phyloP scores from a whole-genome alignment of 2,888 invertebrate species.

The Trachelus troglodyta region DNA sequence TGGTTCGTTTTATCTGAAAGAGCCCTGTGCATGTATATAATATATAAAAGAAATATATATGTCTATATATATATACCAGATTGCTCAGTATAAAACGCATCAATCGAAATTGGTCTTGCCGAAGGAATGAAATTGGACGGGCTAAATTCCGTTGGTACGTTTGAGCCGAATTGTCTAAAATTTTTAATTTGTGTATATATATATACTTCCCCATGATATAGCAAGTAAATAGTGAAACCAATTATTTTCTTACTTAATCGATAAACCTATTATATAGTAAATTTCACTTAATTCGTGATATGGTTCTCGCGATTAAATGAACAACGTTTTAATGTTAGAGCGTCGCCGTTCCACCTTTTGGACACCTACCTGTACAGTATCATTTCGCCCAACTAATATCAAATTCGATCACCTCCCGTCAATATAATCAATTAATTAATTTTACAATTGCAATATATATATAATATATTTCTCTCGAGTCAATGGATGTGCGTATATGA shows the following conservation, averaged over 20 bases:
- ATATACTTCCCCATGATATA: constrained; percentile 41
- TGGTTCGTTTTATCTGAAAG: not conserved
- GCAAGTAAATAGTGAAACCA: constrained; percentile 41
- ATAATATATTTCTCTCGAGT: constrained; percentile 28
- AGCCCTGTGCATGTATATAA: not conserved
- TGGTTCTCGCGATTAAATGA: constrained; percentile 46
- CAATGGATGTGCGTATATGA: constrained; percentile 20
- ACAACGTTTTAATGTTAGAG: constrained; percentile 37
- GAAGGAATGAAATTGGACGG: not conserved
- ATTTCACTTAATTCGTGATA: constrained; percentile 54
- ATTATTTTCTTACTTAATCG: constrained; percentile 29
- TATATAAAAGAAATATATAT: not conserved
- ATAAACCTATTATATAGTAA: constrained; percentile 33
- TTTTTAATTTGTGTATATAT: constrained; percentile 5
- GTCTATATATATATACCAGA: not conserved
- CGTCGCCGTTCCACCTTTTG: not conserved
- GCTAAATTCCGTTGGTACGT: not conserved
- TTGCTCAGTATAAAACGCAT: not conserved
- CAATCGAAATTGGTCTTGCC: not conserved
- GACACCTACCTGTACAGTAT: not conserved
- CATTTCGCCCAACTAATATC: constrained; percentile 9
- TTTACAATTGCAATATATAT: constrained; percentile 32
- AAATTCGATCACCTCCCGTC: constrained; percentile 13
- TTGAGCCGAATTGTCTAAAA: not conserved
- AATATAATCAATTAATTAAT: constrained; percentile 28